Evolutionary conservation across 35 echinoderm and acorn worm genomes (phyloP).

Genomic region (Eucidaris tribuloides): DNA sequence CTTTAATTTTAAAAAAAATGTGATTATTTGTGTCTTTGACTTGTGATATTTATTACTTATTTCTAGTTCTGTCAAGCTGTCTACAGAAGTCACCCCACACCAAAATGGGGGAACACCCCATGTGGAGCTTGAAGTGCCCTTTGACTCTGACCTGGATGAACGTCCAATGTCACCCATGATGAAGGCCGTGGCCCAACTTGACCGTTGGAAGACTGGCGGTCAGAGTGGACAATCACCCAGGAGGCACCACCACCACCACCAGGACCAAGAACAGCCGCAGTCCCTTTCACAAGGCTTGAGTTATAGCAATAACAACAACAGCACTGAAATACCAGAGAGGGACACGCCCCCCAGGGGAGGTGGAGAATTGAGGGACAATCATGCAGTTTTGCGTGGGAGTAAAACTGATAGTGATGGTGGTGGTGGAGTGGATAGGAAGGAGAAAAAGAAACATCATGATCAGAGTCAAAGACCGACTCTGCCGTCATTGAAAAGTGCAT

Average conservation of each 20-base stretch:
- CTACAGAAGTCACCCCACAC: background rate
- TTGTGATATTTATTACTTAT: too few species aligned
- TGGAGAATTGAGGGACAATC: background rate
- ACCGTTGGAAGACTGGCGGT: slow-evolving; percentile 38
- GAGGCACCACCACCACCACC: background rate
- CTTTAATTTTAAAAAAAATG: too few species aligned
- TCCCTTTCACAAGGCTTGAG: background rate
- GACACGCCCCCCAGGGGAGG: background rate
- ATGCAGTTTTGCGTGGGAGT: background rate
- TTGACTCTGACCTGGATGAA: slow-evolving; percentile 59
- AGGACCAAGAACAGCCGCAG: background rate
- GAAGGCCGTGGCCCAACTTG: slow-evolving; percentile 69
- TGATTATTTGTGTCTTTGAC: too few species aligned
- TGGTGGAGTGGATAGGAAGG: background rate
- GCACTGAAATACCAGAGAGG: background rate
- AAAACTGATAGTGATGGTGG: background rate
- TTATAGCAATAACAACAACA: background rate
- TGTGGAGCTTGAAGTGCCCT: slow-evolving; percentile 8
- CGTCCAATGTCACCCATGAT: slow-evolving; percentile 78
- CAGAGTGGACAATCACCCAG: background rate
- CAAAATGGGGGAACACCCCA: background rate
- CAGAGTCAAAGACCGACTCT: background rate
- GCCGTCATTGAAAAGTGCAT: background rate
- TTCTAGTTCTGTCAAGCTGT: background rate
- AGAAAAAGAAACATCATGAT: background rate